A percentile compares a stretch with the other conserved stretches of the same genome.
These are phyloP conservation scores for Sipha flava DNA, from an alignment of 1,140 invertebrate genomes.

Conservation along the genomic window DNA sequence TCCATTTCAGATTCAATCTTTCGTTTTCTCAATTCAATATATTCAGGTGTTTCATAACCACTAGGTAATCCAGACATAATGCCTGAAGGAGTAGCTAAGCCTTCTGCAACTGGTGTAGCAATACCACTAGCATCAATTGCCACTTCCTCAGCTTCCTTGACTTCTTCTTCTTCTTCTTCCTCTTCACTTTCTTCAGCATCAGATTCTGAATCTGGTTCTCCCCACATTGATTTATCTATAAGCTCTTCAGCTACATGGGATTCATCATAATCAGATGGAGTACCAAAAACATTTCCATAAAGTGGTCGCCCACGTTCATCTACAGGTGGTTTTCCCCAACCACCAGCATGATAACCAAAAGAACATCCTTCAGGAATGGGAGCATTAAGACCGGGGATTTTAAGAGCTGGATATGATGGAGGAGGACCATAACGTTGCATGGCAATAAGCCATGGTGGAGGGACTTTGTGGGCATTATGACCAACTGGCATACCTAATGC, in stretches of 20 bases:
- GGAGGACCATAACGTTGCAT: conserved; percentile 99
- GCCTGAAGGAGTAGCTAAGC: conserved; percentile 89
- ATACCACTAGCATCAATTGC: conserved; percentile 59
- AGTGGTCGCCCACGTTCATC: conserved; percentile 95
- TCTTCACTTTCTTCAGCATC: conserved; percentile 85
- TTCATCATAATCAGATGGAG: conserved; percentile 52
- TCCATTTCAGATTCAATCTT: conserved; percentile 97
- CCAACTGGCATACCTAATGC: conserved; percentile 98
- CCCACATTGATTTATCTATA: conserved; percentile 89
- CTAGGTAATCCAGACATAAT: conserved; percentile 81
- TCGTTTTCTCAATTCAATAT: conserved; percentile 94
- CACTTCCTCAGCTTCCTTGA: conserved; percentile 62
- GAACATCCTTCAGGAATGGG: conserved; percentile 93
- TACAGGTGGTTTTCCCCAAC: conserved; percentile 99
- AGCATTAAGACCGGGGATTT: conserved; percentile 87
- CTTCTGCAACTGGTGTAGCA: conserved; percentile 68
- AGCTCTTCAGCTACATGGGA: conserved; percentile 72
- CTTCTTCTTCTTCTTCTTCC: conserved; percentile 69
- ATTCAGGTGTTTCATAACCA: conserved; percentile 95
- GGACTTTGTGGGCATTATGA: conserved; percentile 72
- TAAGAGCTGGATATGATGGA: conserved; percentile 96
- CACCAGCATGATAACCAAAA: conserved; percentile 98
- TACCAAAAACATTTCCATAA: conserved; percentile 98
- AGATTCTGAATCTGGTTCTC: conserved; percentile 92
- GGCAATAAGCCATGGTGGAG: conserved; percentile 98